A percentile compares a stretch with the other conserved stretches of the same genome.
Conservation (phyloP, 2,113 vertebrate species). For the Pogonocichla stellata region DNA sequence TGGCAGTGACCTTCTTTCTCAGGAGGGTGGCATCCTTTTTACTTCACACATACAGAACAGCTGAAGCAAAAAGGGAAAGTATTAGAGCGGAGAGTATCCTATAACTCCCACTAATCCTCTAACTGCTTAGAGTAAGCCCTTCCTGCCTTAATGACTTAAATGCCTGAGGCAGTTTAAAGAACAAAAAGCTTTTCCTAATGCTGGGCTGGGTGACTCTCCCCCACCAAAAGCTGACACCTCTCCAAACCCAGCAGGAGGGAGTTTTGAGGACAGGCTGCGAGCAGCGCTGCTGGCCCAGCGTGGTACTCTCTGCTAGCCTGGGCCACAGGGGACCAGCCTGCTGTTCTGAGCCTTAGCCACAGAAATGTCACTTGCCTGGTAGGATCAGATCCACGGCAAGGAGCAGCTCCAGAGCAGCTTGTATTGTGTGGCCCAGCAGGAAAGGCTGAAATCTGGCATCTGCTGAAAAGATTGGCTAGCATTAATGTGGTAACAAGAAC, state of each 20-base stretch:
- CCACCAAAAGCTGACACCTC: not conserved
- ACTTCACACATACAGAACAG: not conserved
- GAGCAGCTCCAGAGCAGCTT: not conserved
- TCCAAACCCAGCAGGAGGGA: not conserved
- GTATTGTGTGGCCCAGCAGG: not conserved
- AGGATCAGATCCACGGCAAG: not conserved
- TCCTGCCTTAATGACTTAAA: constrained; percentile 52
- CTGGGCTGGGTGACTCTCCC: not conserved
- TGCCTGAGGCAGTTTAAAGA: constrained; percentile 26
- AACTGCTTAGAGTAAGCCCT: constrained; percentile 42
- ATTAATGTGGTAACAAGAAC: not conserved
- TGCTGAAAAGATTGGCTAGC: not conserved
- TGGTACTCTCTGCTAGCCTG: not conserved
- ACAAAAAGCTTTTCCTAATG: constrained; percentile 26
- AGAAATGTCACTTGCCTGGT: not conserved
- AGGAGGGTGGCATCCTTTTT: not conserved
- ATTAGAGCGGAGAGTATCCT: not conserved
- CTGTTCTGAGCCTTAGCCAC: not conserved
- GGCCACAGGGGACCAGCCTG: fast-evolving
- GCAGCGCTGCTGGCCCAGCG: fast-evolving
- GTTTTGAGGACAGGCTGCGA: not conserved
- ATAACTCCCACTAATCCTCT: constrained; percentile 29
- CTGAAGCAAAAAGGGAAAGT: not conserved
- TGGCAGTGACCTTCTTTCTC: not conserved
- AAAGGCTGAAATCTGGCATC: not conserved